Evolutionary conservation across 2,797 vertebrate species (phyloP).

Genomic region (Syncerus caffer): DNA sequence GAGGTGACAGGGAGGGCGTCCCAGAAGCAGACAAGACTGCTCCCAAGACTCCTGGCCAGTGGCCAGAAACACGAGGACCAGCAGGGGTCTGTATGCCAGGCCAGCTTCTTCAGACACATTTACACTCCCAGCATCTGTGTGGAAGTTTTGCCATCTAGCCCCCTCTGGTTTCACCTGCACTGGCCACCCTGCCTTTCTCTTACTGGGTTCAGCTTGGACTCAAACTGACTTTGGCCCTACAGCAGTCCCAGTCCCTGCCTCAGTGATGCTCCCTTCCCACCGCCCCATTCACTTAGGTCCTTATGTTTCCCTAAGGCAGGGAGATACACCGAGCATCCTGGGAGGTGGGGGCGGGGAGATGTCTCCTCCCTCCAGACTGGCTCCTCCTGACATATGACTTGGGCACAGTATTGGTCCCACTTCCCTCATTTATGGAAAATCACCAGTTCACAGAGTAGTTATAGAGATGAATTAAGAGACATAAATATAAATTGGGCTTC

Average conservation of each 20-base stretch:
- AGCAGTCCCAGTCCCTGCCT: neutral
- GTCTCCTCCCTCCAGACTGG: neutral
- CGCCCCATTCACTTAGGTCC: neutral
- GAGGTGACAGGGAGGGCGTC: neutral
- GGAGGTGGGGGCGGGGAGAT: rapidly evolving
- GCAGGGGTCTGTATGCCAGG: neutral
- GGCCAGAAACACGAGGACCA: rapidly evolving
- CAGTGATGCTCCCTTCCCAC: rapidly evolving
- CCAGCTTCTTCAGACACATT: neutral
- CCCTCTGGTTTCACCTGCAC: neutral
- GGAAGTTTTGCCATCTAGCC: neutral
- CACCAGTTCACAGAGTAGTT: neutral
- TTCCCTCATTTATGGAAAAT: neutral
- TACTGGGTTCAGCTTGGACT: neutral
- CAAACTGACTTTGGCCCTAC: neutral
- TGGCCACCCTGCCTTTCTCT: neutral
- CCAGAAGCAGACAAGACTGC: rapidly evolving
- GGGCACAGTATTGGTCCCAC: neutral
- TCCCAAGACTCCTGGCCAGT: rapidly evolving
- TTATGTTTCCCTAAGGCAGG: neutral
- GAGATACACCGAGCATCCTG: rapidly evolving
- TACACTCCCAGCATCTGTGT: rapidly evolving
- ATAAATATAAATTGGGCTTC: neutral
- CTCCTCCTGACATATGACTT: rapidly evolving
- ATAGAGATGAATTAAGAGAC: neutral